Evolutionary conservation across 2,113 vertebrate species (phyloP).

Genomic region (Turnix velox): DNA sequence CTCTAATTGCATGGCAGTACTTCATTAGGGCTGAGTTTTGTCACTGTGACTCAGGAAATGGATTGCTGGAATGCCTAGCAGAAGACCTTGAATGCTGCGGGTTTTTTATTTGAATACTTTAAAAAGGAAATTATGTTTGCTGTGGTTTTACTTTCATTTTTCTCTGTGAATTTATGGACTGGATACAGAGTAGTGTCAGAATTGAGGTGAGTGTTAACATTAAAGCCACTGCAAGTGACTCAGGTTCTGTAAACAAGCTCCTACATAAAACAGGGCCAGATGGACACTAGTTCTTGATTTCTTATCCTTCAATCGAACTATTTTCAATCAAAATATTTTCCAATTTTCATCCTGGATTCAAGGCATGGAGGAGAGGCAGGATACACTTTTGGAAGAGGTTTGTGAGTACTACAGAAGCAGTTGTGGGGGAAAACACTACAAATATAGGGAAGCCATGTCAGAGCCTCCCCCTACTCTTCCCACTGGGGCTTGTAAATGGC

Average conservation of each 20-base stretch:
- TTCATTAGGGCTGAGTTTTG: neutral
- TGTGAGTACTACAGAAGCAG: neutral
- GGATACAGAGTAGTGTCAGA: neutral
- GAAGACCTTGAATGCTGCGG: neutral
- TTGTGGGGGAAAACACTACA: neutral
- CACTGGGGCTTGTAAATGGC: neutral
- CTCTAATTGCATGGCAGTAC: neutral
- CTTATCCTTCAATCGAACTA: neutral
- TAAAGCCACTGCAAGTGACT: neutral
- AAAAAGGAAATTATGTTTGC: neutral
- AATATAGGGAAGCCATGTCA: neutral
- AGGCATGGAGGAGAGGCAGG: neutral
- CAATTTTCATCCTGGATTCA: neutral
- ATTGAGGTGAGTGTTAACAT: neutral
- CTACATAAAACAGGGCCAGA: neutral
- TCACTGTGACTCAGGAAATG: neutral
- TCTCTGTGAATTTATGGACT: neutral
- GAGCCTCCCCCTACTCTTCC: neutral
- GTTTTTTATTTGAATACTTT: neutral
- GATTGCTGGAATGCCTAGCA: neutral
- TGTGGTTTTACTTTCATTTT: neutral
- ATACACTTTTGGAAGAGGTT: neutral
- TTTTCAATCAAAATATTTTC: neutral
- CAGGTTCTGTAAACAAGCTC: neutral
- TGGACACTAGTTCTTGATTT: neutral